These are phyloP conservation scores for Volucella inflata DNA, from an alignment of 2,888 invertebrate genomes.

Conservation along the genomic window DNA sequence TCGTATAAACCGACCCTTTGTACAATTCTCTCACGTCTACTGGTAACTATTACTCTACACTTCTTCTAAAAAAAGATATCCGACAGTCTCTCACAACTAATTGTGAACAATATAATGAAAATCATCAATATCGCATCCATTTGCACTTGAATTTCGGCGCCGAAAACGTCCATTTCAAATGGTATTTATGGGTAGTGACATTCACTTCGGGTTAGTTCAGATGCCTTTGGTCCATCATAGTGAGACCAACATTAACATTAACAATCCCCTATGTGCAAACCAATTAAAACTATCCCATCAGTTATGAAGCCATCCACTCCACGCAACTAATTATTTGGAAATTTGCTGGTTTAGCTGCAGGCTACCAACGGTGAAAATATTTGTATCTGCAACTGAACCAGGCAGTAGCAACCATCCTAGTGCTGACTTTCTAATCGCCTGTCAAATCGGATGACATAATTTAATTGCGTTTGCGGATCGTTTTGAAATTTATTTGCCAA, in stretches of 20 bases:
- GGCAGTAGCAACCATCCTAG: background rate
- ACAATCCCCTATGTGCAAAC: slow-evolving; percentile 19
- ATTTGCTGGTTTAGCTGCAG: slow-evolving; percentile 46
- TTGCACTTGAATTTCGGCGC: slow-evolving; percentile 6
- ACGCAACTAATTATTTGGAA: slow-evolving; percentile 62
- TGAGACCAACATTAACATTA: background rate
- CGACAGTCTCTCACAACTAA: background rate
- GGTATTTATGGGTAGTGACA: background rate
- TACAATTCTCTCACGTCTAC: too few species aligned
- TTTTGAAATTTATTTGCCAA: slow-evolving; percentile 55
- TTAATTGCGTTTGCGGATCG: slow-evolving; percentile 45
- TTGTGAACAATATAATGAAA: slow-evolving; percentile 24
- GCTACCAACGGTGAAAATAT: slow-evolving; percentile 12
- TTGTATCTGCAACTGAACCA: background rate
- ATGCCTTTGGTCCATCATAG: background rate
- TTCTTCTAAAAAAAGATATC: background rate
- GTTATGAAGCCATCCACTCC: slow-evolving; percentile 54
- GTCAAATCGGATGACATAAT: slow-evolving; percentile 49
- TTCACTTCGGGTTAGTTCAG: background rate
- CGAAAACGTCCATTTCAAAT: background rate
- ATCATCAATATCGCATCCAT: background rate
- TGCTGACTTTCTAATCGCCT: slow-evolving; percentile 43
- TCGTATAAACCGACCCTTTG: too few species aligned
- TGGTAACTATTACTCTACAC: too few species aligned
- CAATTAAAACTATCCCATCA: slow-evolving; percentile 59